These are phyloP conservation scores for Pseudomyrmex flavicornis DNA, from an alignment of 1,140 invertebrate species.

Conservation along the genomic window DNA sequence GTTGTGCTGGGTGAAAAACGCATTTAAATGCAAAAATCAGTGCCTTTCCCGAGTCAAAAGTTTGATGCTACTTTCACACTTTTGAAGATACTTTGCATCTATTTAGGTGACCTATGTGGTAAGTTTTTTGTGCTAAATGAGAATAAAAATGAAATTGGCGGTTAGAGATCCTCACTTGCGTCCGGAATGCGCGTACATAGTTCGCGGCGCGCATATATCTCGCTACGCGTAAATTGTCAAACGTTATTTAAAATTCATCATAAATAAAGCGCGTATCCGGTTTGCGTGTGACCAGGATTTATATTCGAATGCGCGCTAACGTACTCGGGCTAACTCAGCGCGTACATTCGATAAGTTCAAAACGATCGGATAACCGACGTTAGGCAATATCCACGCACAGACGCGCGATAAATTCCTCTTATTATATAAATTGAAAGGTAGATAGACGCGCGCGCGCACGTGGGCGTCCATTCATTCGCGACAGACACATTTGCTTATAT, in stretches of 20 bases:
- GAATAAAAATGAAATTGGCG: background rate
- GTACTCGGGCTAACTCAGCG: background rate
- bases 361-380: conserved; percentile 42
- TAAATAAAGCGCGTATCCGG: background rate
- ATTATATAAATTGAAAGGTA: conserved; percentile 69
- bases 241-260: background rate
- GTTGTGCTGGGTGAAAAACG: no score
- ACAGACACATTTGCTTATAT: conserved; percentile 39
- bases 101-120: no score
- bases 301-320: conserved; percentile 12
- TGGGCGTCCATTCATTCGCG: conserved; percentile 68
- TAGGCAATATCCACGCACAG: conserved; percentile 53
- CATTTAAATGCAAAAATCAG: no score
- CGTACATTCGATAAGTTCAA: conserved; percentile 16
- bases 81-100: no score
- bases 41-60: no score
- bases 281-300: background rate
- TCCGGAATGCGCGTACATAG: background rate
- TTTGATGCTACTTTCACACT: no score
- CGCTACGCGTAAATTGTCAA: conserved; percentile 3
- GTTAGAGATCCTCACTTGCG: background rate
- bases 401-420: conserved; percentile 63
- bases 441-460: conserved; percentile 38
- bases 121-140: no score
- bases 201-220: background rate